Conservation (phyloP, 2,888 invertebrate genomes). For the Hypselothyrea guttata region DNA sequence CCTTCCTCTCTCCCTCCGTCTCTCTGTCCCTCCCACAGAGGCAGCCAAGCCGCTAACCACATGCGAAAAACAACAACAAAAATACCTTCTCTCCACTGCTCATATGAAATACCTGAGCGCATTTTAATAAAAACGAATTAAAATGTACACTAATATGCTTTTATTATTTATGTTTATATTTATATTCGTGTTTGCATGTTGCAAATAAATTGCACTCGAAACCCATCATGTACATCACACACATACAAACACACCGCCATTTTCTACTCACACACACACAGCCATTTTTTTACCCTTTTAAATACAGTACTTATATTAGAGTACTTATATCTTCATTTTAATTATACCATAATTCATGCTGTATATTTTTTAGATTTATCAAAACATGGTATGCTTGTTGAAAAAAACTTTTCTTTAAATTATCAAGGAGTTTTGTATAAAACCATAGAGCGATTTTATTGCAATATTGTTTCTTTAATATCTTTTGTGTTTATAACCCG, state of each 20-base stretch:
- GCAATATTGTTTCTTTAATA: no score
- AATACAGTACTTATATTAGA: not conserved
- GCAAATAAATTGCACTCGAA: constrained; percentile 71
- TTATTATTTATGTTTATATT: constrained; percentile 65
- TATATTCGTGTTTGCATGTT: constrained; percentile 47
- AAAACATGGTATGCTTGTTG: no score
- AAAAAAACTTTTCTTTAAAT: no score
- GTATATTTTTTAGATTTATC: no score
- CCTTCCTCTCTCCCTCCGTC: no score
- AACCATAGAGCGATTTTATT: no score
- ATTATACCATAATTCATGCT: no score
- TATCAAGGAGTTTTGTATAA: no score
- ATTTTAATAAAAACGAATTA: constrained; percentile 71
- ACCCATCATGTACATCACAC: constrained; percentile 24
- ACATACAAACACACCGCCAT: not conserved
- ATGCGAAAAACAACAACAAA: constrained; percentile 32
- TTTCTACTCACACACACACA: not conserved
- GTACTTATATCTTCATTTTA: no score
- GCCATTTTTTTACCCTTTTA: not conserved
- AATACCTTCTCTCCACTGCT: not conserved
- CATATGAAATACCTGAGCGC: constrained; percentile 38
- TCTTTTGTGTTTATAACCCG: no score
- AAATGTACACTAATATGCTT: constrained; percentile 73
- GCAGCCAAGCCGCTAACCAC: constrained; percentile 50
- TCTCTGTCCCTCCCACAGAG: constrained; percentile 7